Conservation (phyloP, 2,113 vertebrate species). For the Pagrus major region DNA sequence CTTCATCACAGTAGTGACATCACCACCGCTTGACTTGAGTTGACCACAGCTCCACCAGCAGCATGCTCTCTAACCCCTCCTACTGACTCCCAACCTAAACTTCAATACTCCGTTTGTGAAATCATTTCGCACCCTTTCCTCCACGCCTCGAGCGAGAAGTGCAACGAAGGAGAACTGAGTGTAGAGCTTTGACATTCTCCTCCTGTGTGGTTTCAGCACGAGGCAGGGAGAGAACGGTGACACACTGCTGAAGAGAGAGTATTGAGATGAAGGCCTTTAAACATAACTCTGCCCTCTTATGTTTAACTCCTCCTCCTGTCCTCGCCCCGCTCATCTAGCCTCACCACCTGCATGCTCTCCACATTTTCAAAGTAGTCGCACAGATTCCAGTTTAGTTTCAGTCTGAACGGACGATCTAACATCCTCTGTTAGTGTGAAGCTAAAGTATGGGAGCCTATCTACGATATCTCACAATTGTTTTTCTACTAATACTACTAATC, state of each 20-base stretch:
- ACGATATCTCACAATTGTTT: constrained; percentile 19
- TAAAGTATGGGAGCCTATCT: constrained; percentile 35
- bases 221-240: constrained; percentile 54
- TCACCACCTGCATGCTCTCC: constrained; percentile 72
- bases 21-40: constrained; percentile 68
- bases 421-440: constrained; percentile 7
- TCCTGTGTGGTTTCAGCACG: constrained; percentile 48
- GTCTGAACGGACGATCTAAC: not conserved
- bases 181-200: constrained; percentile 46
- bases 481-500: constrained; percentile 66
- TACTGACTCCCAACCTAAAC: constrained; percentile 55
- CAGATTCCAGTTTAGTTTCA: constrained; percentile 30
- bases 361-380: constrained; percentile 38
- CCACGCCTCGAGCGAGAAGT: constrained; percentile 42
- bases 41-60: constrained; percentile 64
- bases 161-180: constrained; percentile 45
- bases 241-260: constrained; percentile 57
- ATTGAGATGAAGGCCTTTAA: constrained; percentile 70
- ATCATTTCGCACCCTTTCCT: constrained; percentile 56
- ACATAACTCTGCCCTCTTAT: constrained; percentile 69
- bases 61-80: constrained; percentile 74
- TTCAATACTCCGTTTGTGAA: constrained; percentile 70
- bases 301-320: constrained; percentile 68
- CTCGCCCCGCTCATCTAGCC: constrained; percentile 51
- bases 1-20: constrained; percentile 64